phyloP scores from a whole-genome alignment of 2,888 invertebrate genomes.

The Drosophila acutilabella region DNA sequence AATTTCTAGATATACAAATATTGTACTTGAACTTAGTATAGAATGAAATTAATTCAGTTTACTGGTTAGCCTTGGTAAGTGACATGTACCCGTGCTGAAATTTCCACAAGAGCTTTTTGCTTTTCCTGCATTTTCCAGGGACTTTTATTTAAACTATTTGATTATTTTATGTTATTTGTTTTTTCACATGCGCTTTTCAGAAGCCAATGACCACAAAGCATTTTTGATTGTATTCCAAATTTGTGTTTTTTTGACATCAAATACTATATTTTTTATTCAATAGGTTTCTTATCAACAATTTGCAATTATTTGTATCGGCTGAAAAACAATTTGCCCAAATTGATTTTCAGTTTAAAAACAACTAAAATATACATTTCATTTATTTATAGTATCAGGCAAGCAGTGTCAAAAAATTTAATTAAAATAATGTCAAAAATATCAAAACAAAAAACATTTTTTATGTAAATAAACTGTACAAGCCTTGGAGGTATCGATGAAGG shows the following conservation, averaged over 20 bases:
- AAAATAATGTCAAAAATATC: not conserved
- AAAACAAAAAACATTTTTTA: not conserved
- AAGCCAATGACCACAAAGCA: constrained; percentile 14
- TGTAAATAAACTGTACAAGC: no score
- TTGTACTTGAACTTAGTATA: constrained; percentile 9
- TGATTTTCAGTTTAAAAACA: not conserved
- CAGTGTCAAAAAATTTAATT: constrained; percentile 6
- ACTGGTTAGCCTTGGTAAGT: constrained; percentile 99
- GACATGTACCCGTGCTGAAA: constrained; percentile 85
- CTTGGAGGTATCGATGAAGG: no score
- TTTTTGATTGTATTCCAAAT: constrained; percentile 19
- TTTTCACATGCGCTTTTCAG: not conserved
- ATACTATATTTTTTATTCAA: not conserved
- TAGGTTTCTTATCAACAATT: not conserved
- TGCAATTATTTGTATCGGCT: constrained; percentile 6
- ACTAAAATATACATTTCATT: not conserved
- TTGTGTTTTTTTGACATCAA: constrained; percentile 2
- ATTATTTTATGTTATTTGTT: constrained; percentile 1
- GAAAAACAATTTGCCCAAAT: constrained; percentile 1
- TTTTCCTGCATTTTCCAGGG: not conserved
- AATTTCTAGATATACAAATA: constrained; percentile 12
- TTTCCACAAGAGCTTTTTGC: not conserved
- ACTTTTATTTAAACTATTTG: not conserved
- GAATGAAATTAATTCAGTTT: constrained; percentile 96
- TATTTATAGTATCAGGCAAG: not conserved